Conservation (phyloP, 2,113 vertebrate species). For the Furnarius figulus region DNA sequence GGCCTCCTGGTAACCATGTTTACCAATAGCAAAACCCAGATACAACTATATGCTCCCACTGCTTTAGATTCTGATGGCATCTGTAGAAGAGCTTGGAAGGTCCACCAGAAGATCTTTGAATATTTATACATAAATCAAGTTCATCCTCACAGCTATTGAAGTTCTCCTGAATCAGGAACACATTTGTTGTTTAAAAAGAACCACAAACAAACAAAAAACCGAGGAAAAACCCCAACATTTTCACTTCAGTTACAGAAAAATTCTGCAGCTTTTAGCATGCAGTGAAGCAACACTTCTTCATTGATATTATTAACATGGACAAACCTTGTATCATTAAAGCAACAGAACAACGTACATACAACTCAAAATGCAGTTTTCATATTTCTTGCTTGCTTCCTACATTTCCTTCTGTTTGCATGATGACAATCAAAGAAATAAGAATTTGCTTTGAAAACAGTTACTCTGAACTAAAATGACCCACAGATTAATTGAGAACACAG, state of each 20-base stretch:
- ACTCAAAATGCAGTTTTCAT: background rate
- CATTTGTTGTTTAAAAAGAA: background rate
- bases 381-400: background rate
- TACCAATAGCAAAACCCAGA: background rate
- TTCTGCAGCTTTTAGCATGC: background rate
- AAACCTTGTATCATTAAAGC: background rate
- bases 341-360: background rate
- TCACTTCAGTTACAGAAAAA: background rate
- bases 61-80: background rate
- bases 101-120: background rate
- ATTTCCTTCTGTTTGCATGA: background rate
- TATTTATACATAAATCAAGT: background rate
- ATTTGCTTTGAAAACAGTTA: background rate
- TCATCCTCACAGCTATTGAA: background rate
- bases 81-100: background rate
- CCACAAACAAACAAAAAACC: background rate
- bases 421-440: background rate
- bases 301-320: accelerated
- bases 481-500: background rate
- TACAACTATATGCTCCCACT: background rate
- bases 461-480: background rate
- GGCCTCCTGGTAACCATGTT: background rate
- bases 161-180: background rate
- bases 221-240: background rate
- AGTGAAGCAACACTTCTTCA: background rate